These are phyloP conservation scores for Cherax quadricarinatus DNA, from an alignment of 1,140 invertebrate species.

Conservation along the genomic window DNA sequence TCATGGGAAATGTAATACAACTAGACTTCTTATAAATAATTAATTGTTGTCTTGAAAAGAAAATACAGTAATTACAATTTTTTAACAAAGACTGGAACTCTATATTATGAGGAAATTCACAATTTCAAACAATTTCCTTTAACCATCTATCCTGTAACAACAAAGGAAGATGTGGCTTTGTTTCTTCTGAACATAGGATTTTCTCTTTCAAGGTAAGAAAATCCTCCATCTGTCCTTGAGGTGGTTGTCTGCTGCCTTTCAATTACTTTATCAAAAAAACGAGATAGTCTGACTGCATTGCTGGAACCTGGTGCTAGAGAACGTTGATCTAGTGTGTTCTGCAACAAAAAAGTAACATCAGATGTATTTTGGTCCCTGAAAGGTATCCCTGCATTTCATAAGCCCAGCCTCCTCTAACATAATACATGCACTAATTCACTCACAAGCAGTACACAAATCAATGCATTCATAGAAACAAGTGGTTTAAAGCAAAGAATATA, in stretches of 20 bases:
- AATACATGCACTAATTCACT: no score
- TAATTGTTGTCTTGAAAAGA: no score
- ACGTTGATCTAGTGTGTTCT: conserved; percentile 87
- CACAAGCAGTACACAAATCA: no score
- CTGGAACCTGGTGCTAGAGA: conserved; percentile 93
- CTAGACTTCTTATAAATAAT: no score
- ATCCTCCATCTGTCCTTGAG: conserved; percentile 1
- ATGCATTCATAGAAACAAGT: no score
- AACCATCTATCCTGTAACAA: not conserved
- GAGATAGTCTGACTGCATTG: conserved; percentile 92
- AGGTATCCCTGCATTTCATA: no score
- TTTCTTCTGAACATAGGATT: conserved; percentile 6
- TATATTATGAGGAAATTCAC: not conserved
- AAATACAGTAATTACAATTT: no score
- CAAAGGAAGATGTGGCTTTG: not conserved
- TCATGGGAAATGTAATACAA: no score
- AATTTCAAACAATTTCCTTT: not conserved
- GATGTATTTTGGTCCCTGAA: no score
- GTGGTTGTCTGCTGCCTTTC: conserved; percentile 78
- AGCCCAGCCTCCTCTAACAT: no score
- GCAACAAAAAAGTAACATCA: conserved; percentile 67
- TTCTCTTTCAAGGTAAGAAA: not conserved
- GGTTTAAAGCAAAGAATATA: no score
- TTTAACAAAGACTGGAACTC: not conserved
- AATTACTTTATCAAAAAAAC: conserved; percentile 97